Evolutionary conservation across 2,888 invertebrate genomes (phyloP), one percentile per base, ranked within the genome.

Genomic region (Lasioglossum oenotherae): DNA sequence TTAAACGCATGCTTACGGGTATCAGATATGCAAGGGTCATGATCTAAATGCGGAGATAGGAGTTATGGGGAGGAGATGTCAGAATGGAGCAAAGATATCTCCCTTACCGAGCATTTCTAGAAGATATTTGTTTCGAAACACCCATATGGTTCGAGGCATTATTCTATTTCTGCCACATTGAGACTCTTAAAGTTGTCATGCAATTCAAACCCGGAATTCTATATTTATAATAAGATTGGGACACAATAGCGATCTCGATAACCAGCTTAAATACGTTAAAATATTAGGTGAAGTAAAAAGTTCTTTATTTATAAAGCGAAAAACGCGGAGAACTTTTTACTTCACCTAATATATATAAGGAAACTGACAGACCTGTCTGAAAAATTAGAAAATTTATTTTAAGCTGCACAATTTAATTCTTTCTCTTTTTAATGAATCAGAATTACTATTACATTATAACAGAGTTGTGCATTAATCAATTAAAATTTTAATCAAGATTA

Each of bases 41-140:
- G 73, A 53, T 71, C 19, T 67, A 16, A n/a, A 14, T 41, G 64
- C 27, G 6, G 10, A 35, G 27, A 16, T 60, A 38, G 53, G 57
- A 85, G 57, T 64, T 46, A 44, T 35, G 53, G 57, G 57, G n/a
- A 75, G 46, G 73, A 71, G n/a, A 49, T 49, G 77, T 74, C 74
- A 60, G 69, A 84, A 82, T n/a, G 44, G 19, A 57, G 57, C 79
- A 69, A 57, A 19, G 31, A 23, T 44, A 46, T 84, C 71, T 73
- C 71, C 60, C 35, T 78, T 77, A 31, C 73, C 19, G 38, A 10
- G 8, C 23, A 57, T 77, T 74, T 76, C 46, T 27, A 6, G 67
- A 53, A 44, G 41, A 81, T 78, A 73, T 60, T 74, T 69, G 23
- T 27, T 69, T 57, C 75, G 3, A 69, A 38, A 8, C 8, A n/a